Conservation (phyloP, 2,113 vertebrate genomes). For the Cyanoderma ruficeps region DNA sequence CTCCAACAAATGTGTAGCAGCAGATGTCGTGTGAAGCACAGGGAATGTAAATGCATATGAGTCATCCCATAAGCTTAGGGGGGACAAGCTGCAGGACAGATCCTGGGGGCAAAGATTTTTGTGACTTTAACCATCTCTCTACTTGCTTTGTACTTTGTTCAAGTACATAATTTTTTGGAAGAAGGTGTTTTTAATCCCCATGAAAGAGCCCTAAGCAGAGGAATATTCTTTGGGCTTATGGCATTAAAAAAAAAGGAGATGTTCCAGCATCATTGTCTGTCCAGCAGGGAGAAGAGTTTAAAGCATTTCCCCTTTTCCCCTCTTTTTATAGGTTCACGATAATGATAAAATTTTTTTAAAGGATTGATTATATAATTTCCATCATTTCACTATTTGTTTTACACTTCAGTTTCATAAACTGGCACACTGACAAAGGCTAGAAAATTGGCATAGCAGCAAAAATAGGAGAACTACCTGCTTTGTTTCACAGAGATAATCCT, state of each 20-base stretch:
- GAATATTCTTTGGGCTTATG: not conserved
- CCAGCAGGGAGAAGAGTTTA: not conserved
- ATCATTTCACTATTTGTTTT: not conserved
- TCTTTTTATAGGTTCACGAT: not conserved
- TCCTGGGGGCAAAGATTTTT: not conserved
- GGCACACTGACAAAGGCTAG: not conserved
- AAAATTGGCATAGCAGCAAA: not conserved
- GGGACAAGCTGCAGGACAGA: not conserved
- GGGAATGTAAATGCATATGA: not conserved
- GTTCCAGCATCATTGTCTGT: not conserved
- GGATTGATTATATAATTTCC: not conserved
- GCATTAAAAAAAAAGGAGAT: not conserved
- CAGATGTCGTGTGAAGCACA: constrained; percentile 3
- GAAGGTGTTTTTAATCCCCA: not conserved
- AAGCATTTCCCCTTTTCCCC: not conserved
- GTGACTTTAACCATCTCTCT: not conserved
- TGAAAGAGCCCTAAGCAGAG: not conserved
- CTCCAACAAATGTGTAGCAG: constrained; percentile 31
- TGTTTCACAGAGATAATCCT: not conserved
- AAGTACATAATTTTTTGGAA: not conserved
- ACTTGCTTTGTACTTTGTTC: not conserved
- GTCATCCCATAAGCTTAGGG: not conserved
- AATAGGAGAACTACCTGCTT: not conserved
- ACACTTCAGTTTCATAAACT: not conserved
- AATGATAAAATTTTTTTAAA: not conserved